Conservation (phyloP, 2,113 vertebrate species). For the Lamprologus speciosus region DNA sequence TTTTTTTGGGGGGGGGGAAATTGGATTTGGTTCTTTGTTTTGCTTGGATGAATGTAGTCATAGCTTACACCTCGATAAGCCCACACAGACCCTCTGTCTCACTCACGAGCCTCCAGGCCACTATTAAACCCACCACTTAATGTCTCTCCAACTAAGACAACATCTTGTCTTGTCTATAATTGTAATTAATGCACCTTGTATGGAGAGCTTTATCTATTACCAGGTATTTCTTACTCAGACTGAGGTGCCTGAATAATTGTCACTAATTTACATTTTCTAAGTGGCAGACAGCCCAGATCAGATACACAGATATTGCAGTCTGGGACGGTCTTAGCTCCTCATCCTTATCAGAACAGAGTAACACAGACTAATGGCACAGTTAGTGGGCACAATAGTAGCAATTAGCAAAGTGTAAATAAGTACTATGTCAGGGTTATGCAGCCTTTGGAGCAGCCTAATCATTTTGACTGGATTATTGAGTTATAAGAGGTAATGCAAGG, state of each 20-base stretch:
- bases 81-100: background rate
- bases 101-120: background rate
- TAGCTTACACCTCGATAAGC: background rate
- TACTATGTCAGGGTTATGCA: background rate
- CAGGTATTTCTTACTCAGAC: background rate
- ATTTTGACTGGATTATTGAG: background rate
- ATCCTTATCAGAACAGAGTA: slow-evolving; percentile 38
- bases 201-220: background rate
- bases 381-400: slow-evolving; percentile 39
- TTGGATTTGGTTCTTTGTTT: background rate
- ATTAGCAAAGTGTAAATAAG: slow-evolving; percentile 40
- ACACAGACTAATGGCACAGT: slow-evolving; percentile 49
- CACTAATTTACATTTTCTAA: slow-evolving; percentile 20
- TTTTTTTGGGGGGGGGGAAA: background rate
- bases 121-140: background rate
- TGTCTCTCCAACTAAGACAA: background rate
- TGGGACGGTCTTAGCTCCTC: background rate
- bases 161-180: background rate
- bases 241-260: slow-evolving; percentile 26
- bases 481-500: rapidly evolving
- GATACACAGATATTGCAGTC: background rate
- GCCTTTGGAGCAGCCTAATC: background rate
- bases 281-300: slow-evolving; percentile 37
- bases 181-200: background rate
- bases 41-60: background rate